Evolutionary conservation across 2,888 invertebrate species (phyloP).

Genomic region (Plagiodera versicolora): DNA sequence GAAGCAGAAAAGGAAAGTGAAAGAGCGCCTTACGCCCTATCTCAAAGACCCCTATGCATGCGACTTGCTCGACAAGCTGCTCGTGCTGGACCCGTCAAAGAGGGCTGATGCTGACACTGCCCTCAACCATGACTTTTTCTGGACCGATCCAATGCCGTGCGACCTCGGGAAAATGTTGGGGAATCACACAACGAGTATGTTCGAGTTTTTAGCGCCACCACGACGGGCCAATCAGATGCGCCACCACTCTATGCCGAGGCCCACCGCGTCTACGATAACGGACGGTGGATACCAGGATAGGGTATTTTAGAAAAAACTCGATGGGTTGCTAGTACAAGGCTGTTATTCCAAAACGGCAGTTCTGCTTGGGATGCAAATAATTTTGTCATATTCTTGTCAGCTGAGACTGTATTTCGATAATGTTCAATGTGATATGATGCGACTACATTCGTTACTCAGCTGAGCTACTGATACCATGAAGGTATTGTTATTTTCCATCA

Average conservation of each 20-base stretch:
- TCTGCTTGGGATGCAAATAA: no score
- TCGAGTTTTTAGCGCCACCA: slow-evolving; percentile 85
- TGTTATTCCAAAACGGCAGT: no score
- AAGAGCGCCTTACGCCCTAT: slow-evolving; percentile 84
- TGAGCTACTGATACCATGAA: no score
- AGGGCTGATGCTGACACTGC: slow-evolving; percentile 89
- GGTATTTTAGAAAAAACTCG: slow-evolving; percentile 66
- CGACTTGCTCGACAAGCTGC: slow-evolving; percentile 87
- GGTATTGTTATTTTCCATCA: no score
- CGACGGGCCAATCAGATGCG: slow-evolving; percentile 69
- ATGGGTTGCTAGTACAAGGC: no score
- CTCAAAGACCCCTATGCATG: slow-evolving; percentile 91
- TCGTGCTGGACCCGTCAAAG: slow-evolving; percentile 90
- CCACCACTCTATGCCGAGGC: slow-evolving; percentile 64
- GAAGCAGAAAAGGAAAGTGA: slow-evolving; percentile 81
- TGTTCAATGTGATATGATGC: no score
- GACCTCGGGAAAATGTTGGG: slow-evolving; percentile 90
- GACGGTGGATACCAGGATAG: slow-evolving; percentile 86
- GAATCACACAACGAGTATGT: slow-evolving; percentile 90
- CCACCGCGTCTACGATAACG: slow-evolving; percentile 58
- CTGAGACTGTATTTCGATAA: no score
- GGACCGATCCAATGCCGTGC: slow-evolving; percentile 96
- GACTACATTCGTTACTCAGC: no score
- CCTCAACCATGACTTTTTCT: slow-evolving; percentile 97
- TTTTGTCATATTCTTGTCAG: no score